Evolutionary conservation across 2,888 invertebrate genomes (phyloP), one percentile per base, ranked within the genome.

Genomic region (Drosophila melanosoma): DNA sequence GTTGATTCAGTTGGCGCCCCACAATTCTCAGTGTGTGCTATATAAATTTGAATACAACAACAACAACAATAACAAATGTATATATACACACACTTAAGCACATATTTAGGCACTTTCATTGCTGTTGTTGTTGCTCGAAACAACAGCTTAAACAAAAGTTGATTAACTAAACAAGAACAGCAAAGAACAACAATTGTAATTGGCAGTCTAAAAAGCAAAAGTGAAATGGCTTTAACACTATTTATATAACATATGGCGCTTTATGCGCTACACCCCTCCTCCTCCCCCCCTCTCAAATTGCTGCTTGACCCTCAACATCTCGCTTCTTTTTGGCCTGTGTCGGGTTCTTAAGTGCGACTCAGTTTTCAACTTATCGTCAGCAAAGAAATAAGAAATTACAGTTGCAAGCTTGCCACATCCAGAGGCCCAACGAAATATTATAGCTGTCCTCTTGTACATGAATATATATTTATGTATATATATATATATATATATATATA

Each of bases 291-390:
- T 23, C 23, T 1, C 23, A 23, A 23, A 7, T 20, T 45, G 20
- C 12, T 12, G 20, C n/a, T n/a, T n/a, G n/a, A 20, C 45, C 45
- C 45, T 15, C 45, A 45, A 2, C 20, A 45, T 7, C 12, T 23
- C 23, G 15, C 23, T 3, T 51, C 10, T 6, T 6, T 12, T 26
- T 20, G 11, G 36, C 23, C 49, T 42, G 29, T 33, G 38, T 57
- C 57, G 12, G 29, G 35, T 70, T 40, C 48, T 29, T n/a, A 33
- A 52, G 49, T 40, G 58, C 62, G 49, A 29, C 70, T 74, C 77
- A 60, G 42, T 36, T 78, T 75, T 62, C 74, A 70, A 53, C 35
- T 54, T 71, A 56, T 52, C 67, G 74, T 74, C 78, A 78, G 78
- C 78, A 26, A 56, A 23, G 15, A 23, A 23, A 23, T 4, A 15